Base-by-base conservation (phyloP, 2,888 invertebrate species). In the Scaptomyza cyrtandrae region DNA sequence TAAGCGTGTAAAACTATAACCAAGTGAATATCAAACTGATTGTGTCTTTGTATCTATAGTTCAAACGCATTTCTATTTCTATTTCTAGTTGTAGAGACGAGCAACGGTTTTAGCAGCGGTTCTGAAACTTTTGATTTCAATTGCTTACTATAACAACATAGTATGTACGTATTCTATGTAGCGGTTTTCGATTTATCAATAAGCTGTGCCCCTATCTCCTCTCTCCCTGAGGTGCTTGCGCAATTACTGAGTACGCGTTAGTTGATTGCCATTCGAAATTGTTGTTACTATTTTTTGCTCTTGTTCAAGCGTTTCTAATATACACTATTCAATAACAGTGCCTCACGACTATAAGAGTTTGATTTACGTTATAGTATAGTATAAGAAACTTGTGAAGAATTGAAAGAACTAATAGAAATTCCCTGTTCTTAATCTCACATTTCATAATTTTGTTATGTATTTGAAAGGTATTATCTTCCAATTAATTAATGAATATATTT, bases 61-160 rank as follows among this genome's bases (percentile, higher is more conserved):
- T 49, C 19, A 31, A 53, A 46, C 63, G 54, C 63, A 55, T 72
- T 63, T 65, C 63, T 65, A 63, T 61, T 63, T 65, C 63, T 65
- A 60, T 61, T 64, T 59, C 43, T 53, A 67, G 37, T 52, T 27
- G 27, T n/a, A 10, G 62, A 48, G 48, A 37, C 29, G 33, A 44
- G 16, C 60, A 78, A 77, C 84, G 79, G 74, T 72, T 67, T 27
- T 31, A 33, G 46, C 68, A 75, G 75, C 75, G 72, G 72, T 75
- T 75, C 70, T 68, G 41, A 64, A 78, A 83, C 82, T 83, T 82
- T 83, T 83, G 73, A 75, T 83, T 83, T 83, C 86, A 59, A 78
- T 68, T 57, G 71, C 60, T 53, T 53, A 58, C 45, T 61, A 45
- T 39, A 16, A 16, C 60, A 10, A 37, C 35, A 13, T 37, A n/a